Base-by-base conservation (phyloP, 2,888 invertebrate genomes). In the Drepanosiphum platanoidis region DNA sequence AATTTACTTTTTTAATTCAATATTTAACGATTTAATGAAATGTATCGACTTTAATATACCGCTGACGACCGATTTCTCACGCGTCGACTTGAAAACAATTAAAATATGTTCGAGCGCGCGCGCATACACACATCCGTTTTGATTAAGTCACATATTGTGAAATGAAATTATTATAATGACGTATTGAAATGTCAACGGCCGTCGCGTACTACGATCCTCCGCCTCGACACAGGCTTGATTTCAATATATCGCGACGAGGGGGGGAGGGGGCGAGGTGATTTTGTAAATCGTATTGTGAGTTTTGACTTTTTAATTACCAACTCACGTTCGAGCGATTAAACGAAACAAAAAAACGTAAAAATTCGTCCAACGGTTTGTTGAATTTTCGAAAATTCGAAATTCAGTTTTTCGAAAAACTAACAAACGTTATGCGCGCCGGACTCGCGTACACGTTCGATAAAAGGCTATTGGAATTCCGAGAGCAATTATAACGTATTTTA, bases 401-500 rank as follows among this genome's bases (percentile, higher is more conserved):
- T n/a, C n/a, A n/a, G n/a, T n/a, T 18, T 52, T 52, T 52, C 2
- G 22, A n/a, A 52, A 52, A 52, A 52, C 8, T 5, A 52, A 18
- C 5, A 22, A 52, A 18, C 11, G 30, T 1, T 13, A 13, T 13
- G 30, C 3, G 13, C 13, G 8, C 42, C 3, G 1, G 9, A 30
- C 5, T 11, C 32, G 4, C 5, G 22, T 30, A 32, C 42, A 1
- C 32, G 46, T 46, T 32, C 32, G 74, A 74, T 32, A 52, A 32
- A 74, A 74, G 32, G 46, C 22, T 32, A 32, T 46, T 32, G 18
- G 18, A n/a, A n/a, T n/a, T n/a, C n/a, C n/a, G n/a, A n/a, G n/a
- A 32, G 39, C 22, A 22, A 22, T 74, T 74, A n/a, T 61, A 61
- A 79, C 66, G 66, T 79, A 30, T 79, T 66, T 66, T 66, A 79